Evolutionary conservation across 2,113 vertebrate species (phyloP), one percentile per base, ranked within the genome.

Genomic region (Hippocampus abdominalis): DNA sequence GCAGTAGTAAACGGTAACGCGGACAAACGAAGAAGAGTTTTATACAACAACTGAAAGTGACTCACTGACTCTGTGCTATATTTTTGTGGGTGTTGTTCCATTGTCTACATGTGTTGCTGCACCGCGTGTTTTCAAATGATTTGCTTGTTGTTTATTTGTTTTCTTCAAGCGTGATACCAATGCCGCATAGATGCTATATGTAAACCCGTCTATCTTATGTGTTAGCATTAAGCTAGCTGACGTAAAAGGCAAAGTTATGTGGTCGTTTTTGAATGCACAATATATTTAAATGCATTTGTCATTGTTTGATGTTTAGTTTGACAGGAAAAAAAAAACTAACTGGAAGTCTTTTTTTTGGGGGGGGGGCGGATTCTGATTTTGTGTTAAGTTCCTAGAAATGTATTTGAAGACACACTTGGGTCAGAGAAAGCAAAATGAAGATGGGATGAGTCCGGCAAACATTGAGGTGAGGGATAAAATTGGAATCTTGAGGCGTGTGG

Each of bases 381-480:
- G 42, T 15, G 21, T 64, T 8, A 44, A 16, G n/a, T 25, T 64
- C 7, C 25, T 16, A 8, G 40, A 44, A 42, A 42, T 23, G 20
- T 12, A 8, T 16, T 23, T 13, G 39, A 44, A 1, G 21, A 25
- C 1, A 15, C 39, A 63, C 21, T 11, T 2, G 4, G 5, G 21
- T n/a, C 21, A 9, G 21, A 54, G n/a, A 23, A 71, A 64, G 46
- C 49, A 51, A 51, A 75, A 44, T 54, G 3, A 8, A 77, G 64
- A 69, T 51, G 36, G 72, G 73, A 66, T 66, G 69, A 46, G 57
- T 56, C 69, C 29, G 27, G 62, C n/a, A 13, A 61, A 32, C 66
- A 64, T 32, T 49, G 79, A 73, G 74, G 78, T 76, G 78, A 77
- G 70, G 73, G 76, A 59, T 21, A 73, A 62, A 54, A 72, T 76